phyloP scores from a whole-genome alignment of 2,888 invertebrate genomes.

The Thysanoteuthis rhombus region DNA sequence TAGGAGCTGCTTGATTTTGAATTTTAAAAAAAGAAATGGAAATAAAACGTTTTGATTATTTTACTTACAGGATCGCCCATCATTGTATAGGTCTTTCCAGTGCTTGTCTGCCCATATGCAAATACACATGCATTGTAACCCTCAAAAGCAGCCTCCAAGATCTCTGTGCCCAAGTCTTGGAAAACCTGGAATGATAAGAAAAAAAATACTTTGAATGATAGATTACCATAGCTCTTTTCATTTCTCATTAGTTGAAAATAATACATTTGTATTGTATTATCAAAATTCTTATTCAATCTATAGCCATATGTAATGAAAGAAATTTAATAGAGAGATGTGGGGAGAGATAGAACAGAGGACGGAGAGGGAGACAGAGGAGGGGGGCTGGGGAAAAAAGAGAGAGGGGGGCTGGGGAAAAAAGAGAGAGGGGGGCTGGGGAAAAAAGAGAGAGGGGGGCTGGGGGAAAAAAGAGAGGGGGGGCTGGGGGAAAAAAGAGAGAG shows the following conservation, averaged over 20 bases:
- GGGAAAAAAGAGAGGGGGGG: neutral
- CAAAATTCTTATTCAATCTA: no score
- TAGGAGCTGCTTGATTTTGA: no score
- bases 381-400: neutral
- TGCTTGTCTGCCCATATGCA: constrained; percentile 91
- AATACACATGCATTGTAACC: constrained; percentile 90
- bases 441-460: neutral
- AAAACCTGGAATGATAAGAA: constrained; percentile 72
- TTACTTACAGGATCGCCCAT: constrained; percentile 78
- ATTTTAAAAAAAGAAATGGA: no score
- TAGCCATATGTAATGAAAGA: no score
- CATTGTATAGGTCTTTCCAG: constrained; percentile 91
- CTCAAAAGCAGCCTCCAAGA: constrained; percentile 74
- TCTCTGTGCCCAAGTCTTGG: constrained; percentile 75
- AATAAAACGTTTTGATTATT: no score
- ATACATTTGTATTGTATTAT: no score
- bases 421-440: neutral
- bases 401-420: neutral
- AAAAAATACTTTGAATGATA: neutral
- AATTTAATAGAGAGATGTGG: neutral
- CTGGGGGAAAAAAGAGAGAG: neutral
- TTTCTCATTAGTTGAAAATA: no score
- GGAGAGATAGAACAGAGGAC: neutral
- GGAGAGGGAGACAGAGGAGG: neutral
- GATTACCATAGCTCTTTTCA: no score